Conservation (phyloP, 1,140 invertebrate species). For the Heliconius congener region DNA sequence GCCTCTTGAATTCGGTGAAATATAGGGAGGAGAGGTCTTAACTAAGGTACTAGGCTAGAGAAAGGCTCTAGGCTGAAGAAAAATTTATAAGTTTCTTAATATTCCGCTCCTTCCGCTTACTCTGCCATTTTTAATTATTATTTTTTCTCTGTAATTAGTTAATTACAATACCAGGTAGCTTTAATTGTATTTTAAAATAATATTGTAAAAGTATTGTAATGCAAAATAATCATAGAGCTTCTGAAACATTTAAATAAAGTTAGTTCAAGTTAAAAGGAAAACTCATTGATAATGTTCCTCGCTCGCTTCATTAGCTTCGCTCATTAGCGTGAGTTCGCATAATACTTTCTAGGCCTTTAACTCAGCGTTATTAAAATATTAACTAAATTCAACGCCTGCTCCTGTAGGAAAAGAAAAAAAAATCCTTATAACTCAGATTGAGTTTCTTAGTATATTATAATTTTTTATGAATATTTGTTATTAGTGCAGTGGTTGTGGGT, state of each 20-base stretch:
- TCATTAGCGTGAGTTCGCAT: conserved; percentile 35
- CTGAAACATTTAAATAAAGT: conserved; percentile 19
- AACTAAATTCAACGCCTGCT: conserved; percentile 13
- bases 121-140: too few species aligned
- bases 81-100: too few species aligned
- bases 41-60: too few species aligned
- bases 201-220: not conserved
- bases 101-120: too few species aligned
- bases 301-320: conserved; percentile 19
- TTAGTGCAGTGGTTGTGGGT: too few species aligned
- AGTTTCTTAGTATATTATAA: not conserved
- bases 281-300: conserved; percentile 33
- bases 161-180: too few species aligned
- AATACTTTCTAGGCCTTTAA: conserved; percentile 36
- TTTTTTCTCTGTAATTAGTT: too few species aligned
- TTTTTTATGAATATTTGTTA: too few species aligned
- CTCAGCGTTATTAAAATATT: conserved; percentile 32
- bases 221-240: conserved; percentile 2
- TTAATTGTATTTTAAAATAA: too few species aligned
- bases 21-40: too few species aligned
- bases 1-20: too few species aligned
- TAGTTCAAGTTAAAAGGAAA: conserved; percentile 13
- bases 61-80: too few species aligned
- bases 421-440: not conserved
- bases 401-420: not conserved